Conservation (phyloP, 2,888 invertebrate genomes). For the Orthosia gothica region DNA sequence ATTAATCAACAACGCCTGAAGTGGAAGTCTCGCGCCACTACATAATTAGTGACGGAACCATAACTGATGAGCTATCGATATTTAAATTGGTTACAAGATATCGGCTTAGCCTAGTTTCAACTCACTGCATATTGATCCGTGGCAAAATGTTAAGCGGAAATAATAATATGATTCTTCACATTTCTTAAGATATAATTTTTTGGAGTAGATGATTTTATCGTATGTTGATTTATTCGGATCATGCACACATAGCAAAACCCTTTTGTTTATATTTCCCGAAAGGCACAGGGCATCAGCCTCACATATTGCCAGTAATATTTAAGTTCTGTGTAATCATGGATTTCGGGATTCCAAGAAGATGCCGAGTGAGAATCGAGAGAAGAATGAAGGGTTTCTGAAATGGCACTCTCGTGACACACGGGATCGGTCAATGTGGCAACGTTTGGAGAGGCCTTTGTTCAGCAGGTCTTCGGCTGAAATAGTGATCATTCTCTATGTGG, state of each 20-base stretch:
- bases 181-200: constrained; percentile 9
- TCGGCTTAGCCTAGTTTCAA: constrained; percentile 56
- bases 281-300: background rate
- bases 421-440: too few relatives aligned
- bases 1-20: constrained; percentile 43
- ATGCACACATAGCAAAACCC: background rate
- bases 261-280: background rate
- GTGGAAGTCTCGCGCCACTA: constrained; percentile 23
- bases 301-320: background rate
- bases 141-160: constrained; percentile 11
- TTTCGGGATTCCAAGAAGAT: background rate
- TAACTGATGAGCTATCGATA: constrained; percentile 61
- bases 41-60: constrained; percentile 56
- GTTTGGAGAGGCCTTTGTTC: too few relatives aligned
- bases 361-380: too few relatives aligned
- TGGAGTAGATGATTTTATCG: constrained; percentile 15
- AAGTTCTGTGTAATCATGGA: background rate
- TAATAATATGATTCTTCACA: constrained; percentile 3
- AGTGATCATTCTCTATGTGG: too few relatives aligned
- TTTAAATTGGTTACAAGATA: constrained; percentile 65
- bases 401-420: too few relatives aligned
- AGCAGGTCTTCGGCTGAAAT: too few relatives aligned
- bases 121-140: constrained; percentile 28
- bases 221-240: constrained; percentile 14
- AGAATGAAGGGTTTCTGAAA: too few relatives aligned